phyloP scores from a whole-genome alignment of 2,113 vertebrate species.

The Sander lucioperca region DNA sequence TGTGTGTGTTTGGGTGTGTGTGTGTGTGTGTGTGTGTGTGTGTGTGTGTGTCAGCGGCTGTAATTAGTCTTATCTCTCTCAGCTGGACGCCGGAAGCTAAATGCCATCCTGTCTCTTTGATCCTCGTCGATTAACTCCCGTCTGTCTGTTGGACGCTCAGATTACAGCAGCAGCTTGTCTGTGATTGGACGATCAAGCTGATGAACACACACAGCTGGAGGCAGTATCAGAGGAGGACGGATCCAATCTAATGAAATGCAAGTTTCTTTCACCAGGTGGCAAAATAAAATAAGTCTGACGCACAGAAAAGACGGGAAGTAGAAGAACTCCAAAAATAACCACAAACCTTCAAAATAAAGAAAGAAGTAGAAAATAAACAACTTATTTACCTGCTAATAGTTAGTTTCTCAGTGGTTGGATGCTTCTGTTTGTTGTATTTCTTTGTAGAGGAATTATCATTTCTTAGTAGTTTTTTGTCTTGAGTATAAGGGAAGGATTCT shows the following conservation, averaged over 20 bases:
- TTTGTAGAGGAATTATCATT: too few species aligned
- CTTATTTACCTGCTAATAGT: not conserved
- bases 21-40: conserved; percentile 3
- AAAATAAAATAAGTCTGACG: not conserved
- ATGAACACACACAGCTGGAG: not conserved
- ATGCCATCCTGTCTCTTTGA: conserved; percentile 56
- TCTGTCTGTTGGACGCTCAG: not conserved
- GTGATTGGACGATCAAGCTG: conserved; percentile 19
- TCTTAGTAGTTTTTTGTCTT: too few species aligned
- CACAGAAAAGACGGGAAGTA: not conserved
- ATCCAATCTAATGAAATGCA: not conserved
- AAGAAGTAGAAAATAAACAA: too few species aligned
- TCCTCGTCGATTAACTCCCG: conserved; percentile 1
- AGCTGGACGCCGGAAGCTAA: conserved; percentile 20
- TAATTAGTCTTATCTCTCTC: conserved; percentile 56
- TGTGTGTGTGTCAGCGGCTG: not conserved
- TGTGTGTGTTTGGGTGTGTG: not conserved
- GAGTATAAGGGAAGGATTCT: too few species aligned
- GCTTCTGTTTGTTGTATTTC: too few species aligned
- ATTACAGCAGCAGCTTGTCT: not conserved
- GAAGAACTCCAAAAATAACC: not conserved
- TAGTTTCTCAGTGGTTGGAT: too few species aligned
- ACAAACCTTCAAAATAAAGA: not conserved
- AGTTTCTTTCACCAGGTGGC: not conserved
- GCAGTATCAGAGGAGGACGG: not conserved